phyloP scores from a whole-genome alignment of 1,140 invertebrate species.

The Achatina immaculata region DNA sequence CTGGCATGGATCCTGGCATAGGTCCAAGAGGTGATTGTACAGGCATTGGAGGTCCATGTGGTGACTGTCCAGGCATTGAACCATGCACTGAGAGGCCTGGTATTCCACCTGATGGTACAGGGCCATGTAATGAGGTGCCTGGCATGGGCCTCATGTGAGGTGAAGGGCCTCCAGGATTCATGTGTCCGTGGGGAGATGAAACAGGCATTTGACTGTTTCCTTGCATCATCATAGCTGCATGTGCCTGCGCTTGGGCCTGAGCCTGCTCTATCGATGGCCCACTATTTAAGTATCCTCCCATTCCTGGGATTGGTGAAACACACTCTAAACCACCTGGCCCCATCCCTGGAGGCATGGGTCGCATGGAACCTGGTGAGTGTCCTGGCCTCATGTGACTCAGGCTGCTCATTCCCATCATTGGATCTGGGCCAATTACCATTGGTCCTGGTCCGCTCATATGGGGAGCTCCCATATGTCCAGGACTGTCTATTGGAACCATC shows the following conservation, averaged over 20 bases:
- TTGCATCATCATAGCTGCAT: constrained; percentile 41
- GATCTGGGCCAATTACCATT: constrained; percentile 2
- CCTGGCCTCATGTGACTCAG: constrained; percentile 22
- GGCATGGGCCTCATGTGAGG: constrained; percentile 24
- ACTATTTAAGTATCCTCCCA: constrained; percentile 30
- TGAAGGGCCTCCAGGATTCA: constrained; percentile 27
- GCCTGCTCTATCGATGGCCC: constrained; percentile 34
- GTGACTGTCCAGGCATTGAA: constrained; percentile 17
- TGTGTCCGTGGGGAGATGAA: constrained; percentile 28
- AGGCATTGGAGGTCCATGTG: constrained; percentile 21
- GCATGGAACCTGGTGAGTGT: constrained; percentile 25
- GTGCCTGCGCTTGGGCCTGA: constrained; percentile 35
- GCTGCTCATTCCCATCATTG: constrained; percentile 30
- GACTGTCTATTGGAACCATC: constrained; percentile 20
- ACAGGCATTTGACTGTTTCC: constrained; percentile 21
- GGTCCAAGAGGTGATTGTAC: neutral
- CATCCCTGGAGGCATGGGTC: constrained; percentile 21
- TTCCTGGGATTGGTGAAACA: constrained; percentile 31
- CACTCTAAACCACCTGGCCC: constrained; percentile 29
- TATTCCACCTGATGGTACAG: constrained; percentile 17
- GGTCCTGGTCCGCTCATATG: neutral
- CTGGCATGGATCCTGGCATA: constrained; percentile 22
- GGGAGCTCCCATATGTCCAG: neutral
- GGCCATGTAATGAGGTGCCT: constrained; percentile 2
- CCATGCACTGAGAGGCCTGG: neutral